Percentiles rank a stretch among this genome's conserved stretches.
Conservation (phyloP, 2,113 vertebrate species). For the Sprattus sprattus region DNA sequence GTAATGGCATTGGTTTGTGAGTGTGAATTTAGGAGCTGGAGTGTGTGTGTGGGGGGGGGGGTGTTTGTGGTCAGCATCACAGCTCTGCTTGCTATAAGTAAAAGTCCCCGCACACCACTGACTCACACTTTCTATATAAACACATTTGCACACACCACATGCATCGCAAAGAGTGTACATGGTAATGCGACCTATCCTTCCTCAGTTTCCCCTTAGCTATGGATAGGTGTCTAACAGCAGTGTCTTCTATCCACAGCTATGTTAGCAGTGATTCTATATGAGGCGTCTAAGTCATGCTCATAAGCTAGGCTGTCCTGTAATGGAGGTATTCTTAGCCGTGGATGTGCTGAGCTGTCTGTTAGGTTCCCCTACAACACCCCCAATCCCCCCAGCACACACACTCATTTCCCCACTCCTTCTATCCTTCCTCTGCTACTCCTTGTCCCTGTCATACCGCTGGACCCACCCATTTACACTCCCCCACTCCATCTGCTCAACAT, state of each 20-base stretch:
- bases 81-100: too few relatives aligned
- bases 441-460: background rate
- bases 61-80: too few relatives aligned
- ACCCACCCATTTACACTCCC: too few relatives aligned
- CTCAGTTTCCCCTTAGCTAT: background rate
- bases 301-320: background rate
- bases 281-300: background rate
- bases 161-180: background rate
- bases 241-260: too few relatives aligned
- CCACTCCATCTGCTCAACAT: too few relatives aligned
- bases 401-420: background rate
- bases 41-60: too few relatives aligned
- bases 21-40: too few relatives aligned
- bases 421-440: background rate
- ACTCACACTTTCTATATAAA: too few relatives aligned
- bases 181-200: background rate
- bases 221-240: background rate
- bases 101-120: too few relatives aligned
- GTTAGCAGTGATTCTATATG: background rate
- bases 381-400: background rate
- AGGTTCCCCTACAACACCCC: background rate
- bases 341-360: slow-evolving; percentile 35
- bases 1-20: too few relatives aligned
- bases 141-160: background rate
- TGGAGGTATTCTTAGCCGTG: slow-evolving; percentile 34